A percentile compares a stretch with the other conserved stretches of the same genome.
Conservation (phyloP, 2,113 vertebrate species). For the Dasypus novemcinctus region DNA sequence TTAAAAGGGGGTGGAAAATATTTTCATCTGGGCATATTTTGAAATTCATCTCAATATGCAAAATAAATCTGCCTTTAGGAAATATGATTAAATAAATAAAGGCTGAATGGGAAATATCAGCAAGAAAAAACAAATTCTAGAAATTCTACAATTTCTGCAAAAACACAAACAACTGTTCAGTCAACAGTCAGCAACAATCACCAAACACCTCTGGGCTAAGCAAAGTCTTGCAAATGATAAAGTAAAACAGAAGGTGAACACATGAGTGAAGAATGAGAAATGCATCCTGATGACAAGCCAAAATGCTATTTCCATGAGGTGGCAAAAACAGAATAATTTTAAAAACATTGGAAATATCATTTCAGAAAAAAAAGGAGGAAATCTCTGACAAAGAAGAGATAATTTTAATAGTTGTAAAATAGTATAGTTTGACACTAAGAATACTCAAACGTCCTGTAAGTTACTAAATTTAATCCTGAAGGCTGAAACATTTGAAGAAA, state of each 20-base stretch:
- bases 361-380: neutral
- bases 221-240: neutral
- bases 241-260: neutral
- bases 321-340: neutral
- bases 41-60: slow-evolving; percentile 52
- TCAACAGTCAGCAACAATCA: neutral
- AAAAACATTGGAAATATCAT: neutral
- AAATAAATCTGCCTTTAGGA: slow-evolving; percentile 21
- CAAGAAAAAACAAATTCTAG: neutral
- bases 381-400: neutral
- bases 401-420: neutral
- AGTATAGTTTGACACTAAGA: neutral
- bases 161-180: neutral
- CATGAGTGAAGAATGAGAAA: neutral
- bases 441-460: neutral
- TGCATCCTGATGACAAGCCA: neutral
- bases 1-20: neutral
- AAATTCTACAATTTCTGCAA: neutral
- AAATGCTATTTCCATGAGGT: neutral
- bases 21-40: slow-evolving; percentile 9
- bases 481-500: slow-evolving; percentile 29
- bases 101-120: slow-evolving; percentile 20
- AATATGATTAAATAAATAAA: slow-evolving; percentile 7
- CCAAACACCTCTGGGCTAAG: neutral
- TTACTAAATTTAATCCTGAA: neutral